Base-by-base conservation (phyloP, 2,888 invertebrate species). In the Callimorpha dominula region DNA sequence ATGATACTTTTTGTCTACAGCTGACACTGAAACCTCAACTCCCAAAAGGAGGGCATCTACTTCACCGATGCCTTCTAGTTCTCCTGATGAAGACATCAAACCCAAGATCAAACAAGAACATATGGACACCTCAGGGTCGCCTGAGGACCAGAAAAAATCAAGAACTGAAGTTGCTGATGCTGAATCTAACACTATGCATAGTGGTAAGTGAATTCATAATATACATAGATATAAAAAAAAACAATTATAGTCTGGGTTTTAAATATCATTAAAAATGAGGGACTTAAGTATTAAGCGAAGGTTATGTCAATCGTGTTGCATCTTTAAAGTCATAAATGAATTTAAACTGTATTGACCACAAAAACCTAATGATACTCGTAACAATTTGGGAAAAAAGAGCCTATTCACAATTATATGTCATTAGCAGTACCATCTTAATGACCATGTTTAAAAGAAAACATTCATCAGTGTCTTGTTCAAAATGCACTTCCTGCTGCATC, bases 171-270 rank as follows among this genome's bases (percentile, higher is more conserved):
- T 98, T 54, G 98, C 97, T 77, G 98, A 98, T 90, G 98, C 98
- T 67, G 98, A 98, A 92, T 98, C 98, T 52, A 98, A 98, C 91
- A 98, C 98, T 74, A 97, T 98, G 94, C 98, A 98, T 93, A 98
- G 98, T 95, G 98, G 98, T 98, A 93, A 97, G 97, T 96, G 31
- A 49, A 31, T 60, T 60, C 5, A n/a, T 50, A 62, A 43, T 7
- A 42, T 12, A 9, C 4, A 43, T 54, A 12, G 12, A 46, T 46
- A 46, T n/a, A n/a, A 12, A 9, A 43, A n/a, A 9, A 8, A 63
- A 42, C 9, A 49, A 46, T 49, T 12, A 14, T 15, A 49, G 31
- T 15, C 9, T 65, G 7, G 7, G 15, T 65, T 65, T 65, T 20
- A 14, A 65, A 65, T 64, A 9, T 49, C 65, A 49, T 65, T 65